Base-by-base conservation (phyloP, 2,113 vertebrate genomes). In the Terrapene triunguis region DNA sequence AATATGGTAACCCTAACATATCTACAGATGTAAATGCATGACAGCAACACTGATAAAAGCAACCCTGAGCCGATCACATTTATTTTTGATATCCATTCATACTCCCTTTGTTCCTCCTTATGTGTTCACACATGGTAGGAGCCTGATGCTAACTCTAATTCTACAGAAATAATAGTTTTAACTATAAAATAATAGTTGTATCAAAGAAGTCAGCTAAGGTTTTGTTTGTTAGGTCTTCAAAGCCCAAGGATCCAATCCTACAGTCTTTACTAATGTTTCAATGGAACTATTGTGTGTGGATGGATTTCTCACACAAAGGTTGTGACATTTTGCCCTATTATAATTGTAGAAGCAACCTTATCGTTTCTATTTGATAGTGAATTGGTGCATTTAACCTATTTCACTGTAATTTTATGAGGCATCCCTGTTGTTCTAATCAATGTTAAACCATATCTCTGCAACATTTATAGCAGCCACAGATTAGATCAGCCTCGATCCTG, bases 391-490 rank as follows among this genome's bases (percentile, higher is more conserved):
- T 38, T 85, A 89, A 65, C 81, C 94, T 93, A 80, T 80, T 86
- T 88, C 90, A 59, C 81, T 51, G 53, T 82, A 92, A 89, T 91
- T 96, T 95, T 91, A 74, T 44, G 42, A 97, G 89, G 86, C 90
- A 76, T 88, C 42, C 93, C 89, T 93, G 92, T 54, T 94, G 94
- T 93, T 85, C 91, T 93, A 95, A 93, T 96, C 93, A 95, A 96
- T 50, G 83, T 53, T 83, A 95, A 91, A 84, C 65, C 72, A 88
- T 42, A 51, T 82, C 72, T 94, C 42, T 84, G 62, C 95, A 96
- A 89, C 62, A 80, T 93, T 94, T 96, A 92, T 48, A 92, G 86
- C 85, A 1, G 2, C 54, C 84, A 53, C 8, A 94, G 93, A 96
- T 91, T 82, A 82, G 25, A 92, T 85, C 82, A 82, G 27, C 10